Conservation (phyloP, 2,797 vertebrate genomes). For the Chromis chromis region DNA sequence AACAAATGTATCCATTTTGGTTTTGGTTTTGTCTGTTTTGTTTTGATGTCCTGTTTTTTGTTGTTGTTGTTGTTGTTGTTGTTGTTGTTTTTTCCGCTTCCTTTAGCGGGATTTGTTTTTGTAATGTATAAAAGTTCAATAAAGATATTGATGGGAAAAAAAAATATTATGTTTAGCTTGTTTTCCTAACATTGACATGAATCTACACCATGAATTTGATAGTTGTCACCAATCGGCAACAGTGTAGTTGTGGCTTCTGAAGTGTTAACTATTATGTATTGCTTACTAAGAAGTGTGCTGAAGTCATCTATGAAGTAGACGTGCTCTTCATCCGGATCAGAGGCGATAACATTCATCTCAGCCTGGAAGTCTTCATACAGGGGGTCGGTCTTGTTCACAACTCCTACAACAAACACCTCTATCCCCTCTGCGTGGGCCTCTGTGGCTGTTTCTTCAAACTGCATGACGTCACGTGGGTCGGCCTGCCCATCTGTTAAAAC, state of each 20-base stretch:
- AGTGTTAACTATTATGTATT: not conserved
- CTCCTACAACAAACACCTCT: slow-evolving; percentile 89
- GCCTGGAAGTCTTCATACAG: slow-evolving; percentile 80
- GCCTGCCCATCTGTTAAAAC: slow-evolving; percentile 88
- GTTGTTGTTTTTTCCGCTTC: too few species aligned
- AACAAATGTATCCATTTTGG: too few species aligned
- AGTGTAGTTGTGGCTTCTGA: not conserved
- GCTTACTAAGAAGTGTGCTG: slow-evolving; percentile 74
- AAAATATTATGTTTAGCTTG: too few species aligned
- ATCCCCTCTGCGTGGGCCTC: slow-evolving; percentile 73
- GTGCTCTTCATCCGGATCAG: slow-evolving; percentile 86
- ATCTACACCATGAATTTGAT: not conserved
- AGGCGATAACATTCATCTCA: slow-evolving; percentile 89
- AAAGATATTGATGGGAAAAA: too few species aligned
- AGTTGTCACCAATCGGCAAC: not conserved
- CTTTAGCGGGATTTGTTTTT: too few species aligned
- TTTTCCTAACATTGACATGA: too few species aligned
- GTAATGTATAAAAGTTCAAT: too few species aligned
- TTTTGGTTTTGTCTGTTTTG: too few species aligned
- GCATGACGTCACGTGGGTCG: slow-evolving; percentile 80
- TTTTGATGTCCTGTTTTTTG: too few species aligned
- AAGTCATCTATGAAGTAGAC: slow-evolving; percentile 88
- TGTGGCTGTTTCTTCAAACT: slow-evolving; percentile 75
- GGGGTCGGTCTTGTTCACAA: slow-evolving; percentile 82
- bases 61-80: too few species aligned